Evolutionary conservation across 2,113 vertebrate species (phyloP).

Genomic region (Aythya baeri): DNA sequence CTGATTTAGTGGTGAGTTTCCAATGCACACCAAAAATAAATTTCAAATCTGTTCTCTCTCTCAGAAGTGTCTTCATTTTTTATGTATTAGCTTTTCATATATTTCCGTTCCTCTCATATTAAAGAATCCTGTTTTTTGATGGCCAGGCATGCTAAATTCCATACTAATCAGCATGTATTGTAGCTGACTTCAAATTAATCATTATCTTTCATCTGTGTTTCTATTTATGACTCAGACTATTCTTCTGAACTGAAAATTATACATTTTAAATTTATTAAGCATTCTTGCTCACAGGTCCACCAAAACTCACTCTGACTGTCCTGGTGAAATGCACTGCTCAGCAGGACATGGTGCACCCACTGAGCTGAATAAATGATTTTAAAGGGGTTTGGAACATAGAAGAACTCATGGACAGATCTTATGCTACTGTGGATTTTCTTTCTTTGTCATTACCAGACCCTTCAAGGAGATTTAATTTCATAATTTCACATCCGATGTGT

Average conservation of each 20-base stretch:
- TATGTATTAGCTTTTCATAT: neutral
- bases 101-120: neutral
- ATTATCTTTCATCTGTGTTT: neutral
- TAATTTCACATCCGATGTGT: constrained; percentile 13
- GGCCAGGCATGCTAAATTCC: neutral
- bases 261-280: neutral
- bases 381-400: neutral
- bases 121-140: neutral
- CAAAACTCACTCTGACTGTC: neutral
- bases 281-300: neutral
- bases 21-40: neutral
- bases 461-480: constrained; percentile 16
- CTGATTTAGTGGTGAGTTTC: neutral
- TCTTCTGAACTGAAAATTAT: neutral
- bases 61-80: neutral
- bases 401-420: neutral
- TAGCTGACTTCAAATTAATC: neutral
- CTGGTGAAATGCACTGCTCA: neutral
- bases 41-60: neutral
- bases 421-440: neutral
- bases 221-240: neutral
- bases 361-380: neutral
- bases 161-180: neutral
- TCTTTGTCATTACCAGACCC: neutral
- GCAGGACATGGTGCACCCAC: neutral